phyloP scores from a whole-genome alignment of 2,888 invertebrate species.

The Euspilapteryx auroguttella region DNA sequence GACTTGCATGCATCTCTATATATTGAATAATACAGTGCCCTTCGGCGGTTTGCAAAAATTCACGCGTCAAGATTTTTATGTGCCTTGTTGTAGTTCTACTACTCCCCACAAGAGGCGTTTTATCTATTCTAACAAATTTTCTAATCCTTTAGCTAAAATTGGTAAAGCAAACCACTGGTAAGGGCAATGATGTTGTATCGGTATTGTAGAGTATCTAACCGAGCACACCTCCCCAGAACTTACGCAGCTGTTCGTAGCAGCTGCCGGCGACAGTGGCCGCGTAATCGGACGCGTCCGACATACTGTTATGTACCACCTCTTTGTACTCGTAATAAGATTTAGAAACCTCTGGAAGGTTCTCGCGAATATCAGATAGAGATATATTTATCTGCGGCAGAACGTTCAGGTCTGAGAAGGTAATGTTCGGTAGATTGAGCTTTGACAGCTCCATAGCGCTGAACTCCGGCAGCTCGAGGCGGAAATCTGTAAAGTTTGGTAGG shows the following conservation, averaged over 20 bases:
- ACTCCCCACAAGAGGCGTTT: too few species aligned
- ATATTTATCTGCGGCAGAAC: constrained; percentile 27
- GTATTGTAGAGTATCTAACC: too few species aligned
- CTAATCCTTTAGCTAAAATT: too few species aligned
- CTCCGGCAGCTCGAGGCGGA: constrained; percentile 35
- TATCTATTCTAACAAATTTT: too few species aligned
- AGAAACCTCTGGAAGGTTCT: constrained; percentile 32
- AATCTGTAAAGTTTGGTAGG: constrained; percentile 48
- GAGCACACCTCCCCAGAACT: constrained; percentile 34
- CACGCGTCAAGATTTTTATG: too few species aligned
- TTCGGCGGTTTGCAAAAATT: too few species aligned
- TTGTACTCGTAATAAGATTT: constrained; percentile 43
- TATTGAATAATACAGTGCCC: too few species aligned
- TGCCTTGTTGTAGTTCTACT: too few species aligned
- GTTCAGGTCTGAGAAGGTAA: constrained; percentile 22
- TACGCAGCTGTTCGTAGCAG: constrained; percentile 43
- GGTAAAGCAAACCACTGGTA: too few species aligned
- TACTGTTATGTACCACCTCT: constrained; percentile 45
- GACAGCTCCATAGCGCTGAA: constrained; percentile 24
- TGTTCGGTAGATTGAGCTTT: constrained; percentile 18
- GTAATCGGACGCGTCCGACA: constrained; percentile 54
- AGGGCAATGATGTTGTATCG: too few species aligned
- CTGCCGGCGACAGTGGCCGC: constrained; percentile 52
- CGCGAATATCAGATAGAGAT: constrained; percentile 26
- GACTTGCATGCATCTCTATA: too few species aligned